phyloP scores from a whole-genome alignment of 2,113 vertebrate species.

The Nesogale talazaci region DNA sequence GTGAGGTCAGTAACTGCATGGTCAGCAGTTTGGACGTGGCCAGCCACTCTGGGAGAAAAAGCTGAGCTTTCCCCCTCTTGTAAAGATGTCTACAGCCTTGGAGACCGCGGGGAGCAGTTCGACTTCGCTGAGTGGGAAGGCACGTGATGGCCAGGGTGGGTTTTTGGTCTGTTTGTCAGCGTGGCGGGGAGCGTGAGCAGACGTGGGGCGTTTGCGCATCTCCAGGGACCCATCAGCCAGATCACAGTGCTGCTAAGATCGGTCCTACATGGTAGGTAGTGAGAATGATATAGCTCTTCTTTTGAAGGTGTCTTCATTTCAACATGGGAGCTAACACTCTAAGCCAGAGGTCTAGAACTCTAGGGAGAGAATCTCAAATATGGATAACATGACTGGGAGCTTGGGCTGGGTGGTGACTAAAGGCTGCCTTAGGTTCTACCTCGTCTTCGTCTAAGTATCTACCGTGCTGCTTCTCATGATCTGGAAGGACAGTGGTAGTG shows the following conservation, averaged over 20 bases:
- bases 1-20: no score
- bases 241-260: background rate
- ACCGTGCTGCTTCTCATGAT: background rate
- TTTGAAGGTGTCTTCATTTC: slow-evolving; percentile 38
- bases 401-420: background rate
- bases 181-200: background rate
- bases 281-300: slow-evolving; percentile 22
- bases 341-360: background rate
- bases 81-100: no score
- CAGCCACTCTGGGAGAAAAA: no score
- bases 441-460: background rate
- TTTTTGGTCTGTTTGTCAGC: no score
- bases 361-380: background rate
- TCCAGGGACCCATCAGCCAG: background rate
- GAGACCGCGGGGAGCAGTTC: no score
- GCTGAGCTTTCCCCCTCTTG: no score
- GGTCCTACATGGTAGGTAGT: background rate
- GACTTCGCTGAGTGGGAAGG: no score
- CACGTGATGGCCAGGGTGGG: no score
- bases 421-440: background rate
- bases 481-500: background rate
- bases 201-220: background rate
- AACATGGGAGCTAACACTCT: slow-evolving; percentile 27
- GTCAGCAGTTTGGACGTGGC: no score
- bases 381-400: background rate